Percentiles rank a stretch among this genome's conserved stretches.
Evolutionary conservation across 2,888 invertebrate genomes (phyloP).

Genomic region (Tuta absoluta): DNA sequence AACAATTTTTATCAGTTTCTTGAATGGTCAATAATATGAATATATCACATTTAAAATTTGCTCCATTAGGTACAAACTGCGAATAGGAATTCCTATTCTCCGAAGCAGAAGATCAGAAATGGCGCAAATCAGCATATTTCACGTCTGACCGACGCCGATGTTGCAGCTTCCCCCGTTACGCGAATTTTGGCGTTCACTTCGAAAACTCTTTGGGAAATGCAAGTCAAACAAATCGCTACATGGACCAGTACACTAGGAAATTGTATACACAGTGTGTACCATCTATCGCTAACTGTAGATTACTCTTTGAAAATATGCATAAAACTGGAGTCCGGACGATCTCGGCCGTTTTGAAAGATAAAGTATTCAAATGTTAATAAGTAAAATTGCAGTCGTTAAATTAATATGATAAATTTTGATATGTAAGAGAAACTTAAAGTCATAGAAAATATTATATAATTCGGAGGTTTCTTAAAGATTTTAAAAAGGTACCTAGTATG

Average conservation of each 20-base stretch:
- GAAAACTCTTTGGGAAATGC: background rate
- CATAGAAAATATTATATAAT: too few species aligned
- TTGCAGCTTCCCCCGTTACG: background rate
- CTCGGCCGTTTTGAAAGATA: too few species aligned
- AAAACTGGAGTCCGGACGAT: too few species aligned
- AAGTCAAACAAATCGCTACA: background rate
- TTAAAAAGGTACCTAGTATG: too few species aligned
- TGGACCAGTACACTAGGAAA: background rate
- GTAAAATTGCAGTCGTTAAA: too few species aligned
- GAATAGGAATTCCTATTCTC: background rate
- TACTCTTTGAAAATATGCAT: too few species aligned
- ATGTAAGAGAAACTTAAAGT: too few species aligned
- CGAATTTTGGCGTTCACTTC: background rate
- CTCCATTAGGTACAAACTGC: background rate
- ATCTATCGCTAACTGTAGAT: too few species aligned
- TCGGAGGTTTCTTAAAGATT: too few species aligned
- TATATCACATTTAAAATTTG: background rate
- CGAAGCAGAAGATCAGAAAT: slow-evolving; percentile 1
- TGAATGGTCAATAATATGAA: background rate
- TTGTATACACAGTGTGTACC: background rate
- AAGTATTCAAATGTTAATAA: too few species aligned
- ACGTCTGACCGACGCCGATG: background rate
- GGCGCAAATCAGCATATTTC: background rate
- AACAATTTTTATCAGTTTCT: too few species aligned
- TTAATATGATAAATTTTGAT: too few species aligned